phyloP scores from a whole-genome alignment of 37 sponge, comb jelly and placozoan species.

The Amphimedon queenslandica region DNA sequence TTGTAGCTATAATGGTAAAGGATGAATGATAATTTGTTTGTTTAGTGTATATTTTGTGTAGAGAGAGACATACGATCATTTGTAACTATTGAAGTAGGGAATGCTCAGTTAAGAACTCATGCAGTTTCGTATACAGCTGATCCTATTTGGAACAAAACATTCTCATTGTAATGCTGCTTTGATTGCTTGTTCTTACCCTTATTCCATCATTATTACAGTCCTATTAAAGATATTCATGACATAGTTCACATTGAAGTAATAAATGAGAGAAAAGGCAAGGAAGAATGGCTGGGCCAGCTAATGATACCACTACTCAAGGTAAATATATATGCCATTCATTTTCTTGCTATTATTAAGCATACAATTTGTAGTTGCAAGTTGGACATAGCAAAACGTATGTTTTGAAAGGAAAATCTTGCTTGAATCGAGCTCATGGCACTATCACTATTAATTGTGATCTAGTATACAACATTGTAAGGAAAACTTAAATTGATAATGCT shows the following conservation, averaged over 20 bases:
- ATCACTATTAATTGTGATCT: slow-evolving; percentile 57
- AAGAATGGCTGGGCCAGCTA: slow-evolving; percentile 50
- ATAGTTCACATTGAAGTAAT: slow-evolving; percentile 68
- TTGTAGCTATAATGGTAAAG: too few relatives aligned
- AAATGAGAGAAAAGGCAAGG: slow-evolving; percentile 43
- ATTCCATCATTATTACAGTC: slow-evolving; percentile 29
- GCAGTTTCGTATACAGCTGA: slow-evolving; percentile 51
- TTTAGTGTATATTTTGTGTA: background rate
- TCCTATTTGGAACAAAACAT: slow-evolving; percentile 85
- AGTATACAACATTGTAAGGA: slow-evolving; percentile 77
- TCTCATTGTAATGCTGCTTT: slow-evolving; percentile 81
- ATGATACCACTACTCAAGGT: slow-evolving; percentile 64
- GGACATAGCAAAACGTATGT: slow-evolving; percentile 31
- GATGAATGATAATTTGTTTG: too few relatives aligned
- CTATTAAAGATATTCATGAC: slow-evolving; percentile 83
- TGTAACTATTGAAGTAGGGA: slow-evolving; percentile 76
- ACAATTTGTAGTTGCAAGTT: slow-evolving; percentile 24
- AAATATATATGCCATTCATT: slow-evolving; percentile 24
- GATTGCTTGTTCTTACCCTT: background rate
- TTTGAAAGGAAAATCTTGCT: slow-evolving; percentile 65
- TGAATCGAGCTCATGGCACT: slow-evolving; percentile 24
- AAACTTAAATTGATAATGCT: slow-evolving; percentile 12
- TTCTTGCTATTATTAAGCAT: background rate
- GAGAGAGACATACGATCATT: slow-evolving; percentile 52
- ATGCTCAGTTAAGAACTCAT: slow-evolving; percentile 58